Percentiles rank a stretch among this genome's conserved stretches.
Conservation (phyloP, 2,888 invertebrate genomes). For the Trachelus troglodyta region DNA sequence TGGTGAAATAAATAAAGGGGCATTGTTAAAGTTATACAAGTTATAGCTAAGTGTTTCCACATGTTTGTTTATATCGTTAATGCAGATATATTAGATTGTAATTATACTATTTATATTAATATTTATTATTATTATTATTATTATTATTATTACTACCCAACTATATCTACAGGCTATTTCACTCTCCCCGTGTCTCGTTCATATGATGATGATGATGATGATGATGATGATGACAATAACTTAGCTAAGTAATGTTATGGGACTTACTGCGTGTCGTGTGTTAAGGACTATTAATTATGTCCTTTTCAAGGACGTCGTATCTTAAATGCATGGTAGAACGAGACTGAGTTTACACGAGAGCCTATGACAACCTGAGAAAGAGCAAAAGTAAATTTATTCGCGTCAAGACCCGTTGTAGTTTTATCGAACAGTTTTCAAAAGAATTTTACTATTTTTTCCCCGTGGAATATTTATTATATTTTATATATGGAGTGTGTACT, state of each 20-base stretch:
- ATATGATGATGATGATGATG: conserved; percentile 29
- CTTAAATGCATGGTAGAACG: conserved; percentile 7
- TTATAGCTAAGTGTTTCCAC: conserved; percentile 49
- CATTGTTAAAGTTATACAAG: conserved; percentile 61
- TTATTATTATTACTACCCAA: neutral
- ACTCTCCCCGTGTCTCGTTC: conserved; percentile 23
- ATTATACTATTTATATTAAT: conserved; percentile 45
- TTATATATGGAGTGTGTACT: too few relatives aligned
- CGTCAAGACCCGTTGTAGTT: neutral
- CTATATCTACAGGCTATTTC: conserved; percentile 10
- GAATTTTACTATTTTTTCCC: neutral
- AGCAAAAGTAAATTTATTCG: conserved; percentile 16
- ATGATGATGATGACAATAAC: conserved; percentile 50
- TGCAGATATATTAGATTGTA: conserved; percentile 41
- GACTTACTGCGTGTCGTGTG: conserved; percentile 27
- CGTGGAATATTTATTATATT: too few relatives aligned
- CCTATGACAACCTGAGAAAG: conserved; percentile 12
- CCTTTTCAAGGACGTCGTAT: conserved; percentile 14
- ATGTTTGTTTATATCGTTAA: conserved; percentile 41
- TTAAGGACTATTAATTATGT: conserved; percentile 14
- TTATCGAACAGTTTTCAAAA: neutral
- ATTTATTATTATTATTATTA: conserved; percentile 4
- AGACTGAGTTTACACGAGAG: conserved; percentile 15
- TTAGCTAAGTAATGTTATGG: conserved; percentile 45
- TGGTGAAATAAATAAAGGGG: conserved; percentile 56